These are phyloP conservation scores for Brenthis ino DNA, from an alignment of 2,888 invertebrate genomes.

Conservation along the genomic window DNA sequence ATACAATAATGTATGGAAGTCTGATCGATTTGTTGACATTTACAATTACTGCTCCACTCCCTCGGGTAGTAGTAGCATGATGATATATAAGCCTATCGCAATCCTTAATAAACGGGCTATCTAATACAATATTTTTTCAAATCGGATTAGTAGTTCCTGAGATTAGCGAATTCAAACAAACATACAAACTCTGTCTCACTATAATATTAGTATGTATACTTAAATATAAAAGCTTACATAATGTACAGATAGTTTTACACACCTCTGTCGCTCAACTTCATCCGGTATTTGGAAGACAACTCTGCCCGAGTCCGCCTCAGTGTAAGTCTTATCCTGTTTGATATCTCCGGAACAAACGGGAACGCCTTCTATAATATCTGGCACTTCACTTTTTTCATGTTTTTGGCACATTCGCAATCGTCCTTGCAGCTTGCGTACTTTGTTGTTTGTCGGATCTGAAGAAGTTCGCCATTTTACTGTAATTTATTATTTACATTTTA, in stretches of 20 bases:
- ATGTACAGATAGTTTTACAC: slow-evolving; percentile 32
- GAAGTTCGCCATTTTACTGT: slow-evolving; percentile 68
- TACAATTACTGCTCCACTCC: too few relatives aligned
- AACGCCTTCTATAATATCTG: slow-evolving; percentile 79
- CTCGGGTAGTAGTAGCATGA: too few relatives aligned
- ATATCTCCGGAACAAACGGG: slow-evolving; percentile 72
- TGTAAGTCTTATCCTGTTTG: slow-evolving; percentile 57
- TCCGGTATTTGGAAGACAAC: slow-evolving; percentile 69
- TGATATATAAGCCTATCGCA: too few relatives aligned
- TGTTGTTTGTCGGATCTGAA: slow-evolving; percentile 67
- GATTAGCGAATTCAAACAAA: too few relatives aligned
- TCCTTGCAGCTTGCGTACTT: slow-evolving; percentile 64
- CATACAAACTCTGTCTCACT: too few relatives aligned
- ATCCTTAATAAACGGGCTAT: too few relatives aligned
- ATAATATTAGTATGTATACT: not conserved
- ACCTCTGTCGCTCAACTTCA: slow-evolving; percentile 64
- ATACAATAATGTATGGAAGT: too few relatives aligned
- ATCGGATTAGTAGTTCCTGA: too few relatives aligned
- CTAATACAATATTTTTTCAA: too few relatives aligned
- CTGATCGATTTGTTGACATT: too few relatives aligned
- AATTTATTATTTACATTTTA: slow-evolving; percentile 27
- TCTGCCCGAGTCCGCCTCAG: slow-evolving; percentile 55
- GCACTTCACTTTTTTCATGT: slow-evolving; percentile 76
- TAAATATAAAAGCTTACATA: too few relatives aligned
- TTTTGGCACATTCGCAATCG: slow-evolving; percentile 70